Conservation (phyloP, 2,113 vertebrate species). For the Eleginops maclovinus region DNA sequence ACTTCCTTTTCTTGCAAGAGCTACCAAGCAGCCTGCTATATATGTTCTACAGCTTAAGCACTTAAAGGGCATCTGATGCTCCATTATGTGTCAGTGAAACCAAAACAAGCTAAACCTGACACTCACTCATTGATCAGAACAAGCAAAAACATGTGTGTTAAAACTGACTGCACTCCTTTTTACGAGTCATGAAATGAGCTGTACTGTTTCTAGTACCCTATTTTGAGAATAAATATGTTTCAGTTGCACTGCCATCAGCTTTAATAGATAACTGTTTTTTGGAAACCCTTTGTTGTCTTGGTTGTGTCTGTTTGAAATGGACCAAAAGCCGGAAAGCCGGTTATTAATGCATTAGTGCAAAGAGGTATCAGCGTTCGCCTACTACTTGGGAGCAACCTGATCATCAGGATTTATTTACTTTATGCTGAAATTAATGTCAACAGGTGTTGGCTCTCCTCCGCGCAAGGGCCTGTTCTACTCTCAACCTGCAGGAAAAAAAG, state of each 20-base stretch:
- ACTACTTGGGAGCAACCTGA: background rate
- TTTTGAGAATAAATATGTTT: background rate
- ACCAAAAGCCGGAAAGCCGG: constrained; percentile 35
- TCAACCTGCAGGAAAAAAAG: constrained; percentile 62
- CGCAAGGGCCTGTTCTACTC: constrained; percentile 4
- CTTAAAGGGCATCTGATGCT: background rate
- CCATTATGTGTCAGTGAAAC: constrained; percentile 13
- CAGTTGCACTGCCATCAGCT: background rate
- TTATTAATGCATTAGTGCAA: constrained; percentile 1
- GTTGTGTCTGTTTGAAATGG: constrained; percentile 25
- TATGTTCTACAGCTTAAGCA: background rate
- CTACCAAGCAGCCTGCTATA: constrained; percentile 14
- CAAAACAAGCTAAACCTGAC: constrained; percentile 27
- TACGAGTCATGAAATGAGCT: constrained; percentile 3
- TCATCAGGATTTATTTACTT: constrained; percentile 11
- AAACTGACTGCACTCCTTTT: constrained; percentile 31
- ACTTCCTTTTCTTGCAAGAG: constrained; percentile 30
- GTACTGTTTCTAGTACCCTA: background rate
- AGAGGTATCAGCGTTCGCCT: background rate
- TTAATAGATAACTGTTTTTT: background rate
- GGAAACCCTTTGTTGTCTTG: constrained; percentile 16
- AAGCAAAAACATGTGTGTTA: constrained; percentile 9
- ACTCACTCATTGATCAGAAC: constrained; percentile 49
- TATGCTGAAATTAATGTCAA: background rate
- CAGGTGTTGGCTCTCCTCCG: background rate